phyloP scores from a whole-genome alignment of 2,113 vertebrate species.

The Eidolon helvum region DNA sequence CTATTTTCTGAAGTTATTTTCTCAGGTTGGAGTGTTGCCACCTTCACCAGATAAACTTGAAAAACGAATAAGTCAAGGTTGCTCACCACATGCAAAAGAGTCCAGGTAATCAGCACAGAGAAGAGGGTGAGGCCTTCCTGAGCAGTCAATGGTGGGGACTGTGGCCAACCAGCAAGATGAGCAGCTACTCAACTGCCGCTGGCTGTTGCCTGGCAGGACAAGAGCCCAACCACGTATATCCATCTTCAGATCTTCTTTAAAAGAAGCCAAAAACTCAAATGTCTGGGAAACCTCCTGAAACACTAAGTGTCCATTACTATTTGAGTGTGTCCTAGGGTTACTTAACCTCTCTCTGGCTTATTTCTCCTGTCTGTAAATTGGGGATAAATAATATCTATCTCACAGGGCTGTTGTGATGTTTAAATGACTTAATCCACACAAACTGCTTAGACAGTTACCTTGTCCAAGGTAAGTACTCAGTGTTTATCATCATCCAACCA shows the following conservation, averaged over 20 bases:
- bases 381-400: background rate
- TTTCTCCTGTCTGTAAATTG: background rate
- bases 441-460: background rate
- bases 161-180: background rate
- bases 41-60: background rate
- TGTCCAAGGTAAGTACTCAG: background rate
- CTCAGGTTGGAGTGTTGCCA: background rate
- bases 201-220: rapidly evolving
- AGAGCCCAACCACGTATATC: background rate
- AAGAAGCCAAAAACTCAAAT: background rate
- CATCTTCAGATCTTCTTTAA: background rate
- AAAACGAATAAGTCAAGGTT: background rate
- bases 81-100: background rate
- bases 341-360: background rate
- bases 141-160: background rate
- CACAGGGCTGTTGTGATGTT: background rate
- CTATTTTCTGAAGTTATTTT: background rate
- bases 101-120: too few relatives aligned
- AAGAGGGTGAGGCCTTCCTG: rapidly evolving
- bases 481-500: background rate
- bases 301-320: background rate
- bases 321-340: background rate
- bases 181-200: background rate
- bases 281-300: background rate
- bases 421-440: background rate